Base-by-base conservation (phyloP, 1,140 invertebrate genomes). In the Camponotus floridanus region DNA sequence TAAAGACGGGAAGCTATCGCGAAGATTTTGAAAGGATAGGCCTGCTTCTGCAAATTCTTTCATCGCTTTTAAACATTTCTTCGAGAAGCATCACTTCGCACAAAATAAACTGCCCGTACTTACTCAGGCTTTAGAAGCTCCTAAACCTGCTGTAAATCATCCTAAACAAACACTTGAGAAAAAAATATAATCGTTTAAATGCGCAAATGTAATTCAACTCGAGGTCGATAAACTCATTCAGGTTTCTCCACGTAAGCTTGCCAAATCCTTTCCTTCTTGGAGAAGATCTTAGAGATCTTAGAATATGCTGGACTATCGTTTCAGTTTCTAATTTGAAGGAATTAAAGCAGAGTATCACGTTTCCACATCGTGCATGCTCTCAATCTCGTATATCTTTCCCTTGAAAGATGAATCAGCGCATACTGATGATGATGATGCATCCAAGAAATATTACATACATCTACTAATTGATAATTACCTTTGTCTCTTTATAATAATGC, bases 281-380 rank as follows among this genome's bases (percentile, higher is more conserved):
- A 83, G 21, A 59, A 67, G 13, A 5, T 48, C 51, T n/a, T 33
- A 13, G 21, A 21, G 36, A 45, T 8, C 39, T 42, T 42, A 33
- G 33, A 51, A 48, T 67, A 18, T 64, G 65, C 42, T 33, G 18
- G 33, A 73, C 51, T 76, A 78, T 88, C 59, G 86, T 55, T 39
- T n/a, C 74, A 21, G 48, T 76, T 65, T 45, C 31, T 73, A 81
- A 89, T 89, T 51, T 78, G 67, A 9, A 48, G 1, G 65, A 86
- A 88, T 83, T 88, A 90, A 87, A 61, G 55, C 67, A 11, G 33
- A 62, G n/a, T 86, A 71, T 67, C 64, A 59, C 51, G 67, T 86
- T 79, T 36, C 51, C 39, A 51, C 18, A n/a, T 31, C 59, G 48
- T 88, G 57, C 33, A 67, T 55, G 79, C 26, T 78, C 51, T 48